Conservation (phyloP, 2,888 invertebrate genomes). For the Drosophila paucipuncta region DNA sequence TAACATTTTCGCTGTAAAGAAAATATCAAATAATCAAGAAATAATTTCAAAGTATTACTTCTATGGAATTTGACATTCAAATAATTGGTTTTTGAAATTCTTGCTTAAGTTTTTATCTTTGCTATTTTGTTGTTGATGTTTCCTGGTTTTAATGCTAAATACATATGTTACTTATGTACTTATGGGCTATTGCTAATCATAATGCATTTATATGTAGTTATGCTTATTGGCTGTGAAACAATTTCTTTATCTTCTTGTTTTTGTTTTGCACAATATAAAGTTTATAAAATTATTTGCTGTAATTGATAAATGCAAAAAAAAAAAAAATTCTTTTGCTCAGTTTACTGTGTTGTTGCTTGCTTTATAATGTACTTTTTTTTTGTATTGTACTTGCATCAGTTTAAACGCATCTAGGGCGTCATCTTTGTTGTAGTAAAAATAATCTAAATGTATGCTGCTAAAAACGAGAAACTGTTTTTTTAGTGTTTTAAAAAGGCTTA, state of each 20-base stretch:
- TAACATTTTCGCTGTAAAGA: constrained; percentile 57
- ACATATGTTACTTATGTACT: constrained; percentile 65
- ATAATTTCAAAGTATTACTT: constrained; percentile 28
- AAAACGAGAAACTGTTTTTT: constrained; percentile 73
- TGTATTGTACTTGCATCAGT: constrained; percentile 82
- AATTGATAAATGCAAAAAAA: constrained; percentile 57
- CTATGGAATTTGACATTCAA: constrained; percentile 56
- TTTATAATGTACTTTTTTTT: constrained; percentile 34
- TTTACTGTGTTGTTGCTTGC: constrained; percentile 45
- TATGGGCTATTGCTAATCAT: constrained; percentile 81
- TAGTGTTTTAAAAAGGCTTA: constrained; percentile 36
- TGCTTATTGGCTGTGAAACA: constrained; percentile 73
- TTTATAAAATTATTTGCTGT: constrained; percentile 28
- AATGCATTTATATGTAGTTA: constrained; percentile 63
- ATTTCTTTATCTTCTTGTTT: constrained; percentile 38
- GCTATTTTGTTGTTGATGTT: constrained; percentile 45
- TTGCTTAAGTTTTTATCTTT: constrained; percentile 60
- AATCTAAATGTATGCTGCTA: constrained; percentile 53
- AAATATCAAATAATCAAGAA: constrained; percentile 39
- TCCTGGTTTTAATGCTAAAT: constrained; percentile 44
- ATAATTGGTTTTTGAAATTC: constrained; percentile 30
- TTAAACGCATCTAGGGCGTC: constrained; percentile 45
- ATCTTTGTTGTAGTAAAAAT: constrained; percentile 59
- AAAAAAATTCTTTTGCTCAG: constrained; percentile 52
- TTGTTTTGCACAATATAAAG: constrained; percentile 46